Evolutionary conservation across 2,888 invertebrate species (phyloP).

Genomic region (Saturnia japonica): DNA sequence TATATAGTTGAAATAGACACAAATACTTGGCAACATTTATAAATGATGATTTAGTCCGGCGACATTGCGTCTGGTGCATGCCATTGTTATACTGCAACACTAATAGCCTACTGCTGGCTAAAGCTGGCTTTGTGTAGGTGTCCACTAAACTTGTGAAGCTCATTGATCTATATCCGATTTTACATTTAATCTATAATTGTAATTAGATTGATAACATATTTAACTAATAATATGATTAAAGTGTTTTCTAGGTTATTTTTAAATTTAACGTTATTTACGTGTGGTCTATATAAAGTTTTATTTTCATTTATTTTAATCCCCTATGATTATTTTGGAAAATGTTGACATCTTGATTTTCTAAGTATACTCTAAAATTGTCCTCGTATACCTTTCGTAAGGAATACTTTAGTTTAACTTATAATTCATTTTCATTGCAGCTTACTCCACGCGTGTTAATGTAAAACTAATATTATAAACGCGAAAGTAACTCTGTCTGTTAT

Average conservation of each 20-base stretch:
- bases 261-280: background rate
- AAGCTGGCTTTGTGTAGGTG: slow-evolving; percentile 11
- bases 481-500: too few relatives aligned
- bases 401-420: too few relatives aligned
- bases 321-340: too few relatives aligned
- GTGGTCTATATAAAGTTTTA: background rate
- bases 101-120: slow-evolving; percentile 42
- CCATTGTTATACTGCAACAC: slow-evolving; percentile 66
- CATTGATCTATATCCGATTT: background rate
- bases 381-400: too few relatives aligned
- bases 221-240: background rate
- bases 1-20: slow-evolving; percentile 9
- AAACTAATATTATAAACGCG: too few relatives aligned
- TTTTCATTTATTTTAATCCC: background rate
- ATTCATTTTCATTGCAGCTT: too few relatives aligned
- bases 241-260: background rate
- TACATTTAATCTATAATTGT: background rate
- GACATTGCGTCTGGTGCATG: slow-evolving; percentile 69
- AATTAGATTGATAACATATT: background rate
- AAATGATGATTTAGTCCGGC: slow-evolving; percentile 63
- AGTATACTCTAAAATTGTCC: too few relatives aligned
- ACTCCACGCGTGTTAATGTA: too few relatives aligned
- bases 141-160: background rate
- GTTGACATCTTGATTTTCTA: too few relatives aligned
- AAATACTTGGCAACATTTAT: slow-evolving; percentile 56